Evolutionary conservation across 2,797 vertebrate genomes (phyloP).

Genomic region (Pantherophis vulpinus): DNA sequence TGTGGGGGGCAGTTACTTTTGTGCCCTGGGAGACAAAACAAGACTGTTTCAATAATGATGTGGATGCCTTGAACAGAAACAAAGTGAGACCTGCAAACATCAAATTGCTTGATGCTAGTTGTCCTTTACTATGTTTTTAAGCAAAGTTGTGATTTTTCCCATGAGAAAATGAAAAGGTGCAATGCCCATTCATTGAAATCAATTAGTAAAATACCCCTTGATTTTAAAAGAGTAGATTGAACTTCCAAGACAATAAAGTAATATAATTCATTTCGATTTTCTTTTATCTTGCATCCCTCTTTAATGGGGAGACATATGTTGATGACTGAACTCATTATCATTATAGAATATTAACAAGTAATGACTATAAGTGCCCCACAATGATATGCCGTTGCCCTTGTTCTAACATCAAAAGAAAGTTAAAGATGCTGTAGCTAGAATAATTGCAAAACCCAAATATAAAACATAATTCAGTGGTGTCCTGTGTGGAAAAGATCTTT

Average conservation of each 20-base stretch:
- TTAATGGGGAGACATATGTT: not conserved
- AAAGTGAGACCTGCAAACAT: constrained; percentile 77
- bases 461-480: not conserved
- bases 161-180: constrained; percentile 71
- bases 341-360: constrained; percentile 54
- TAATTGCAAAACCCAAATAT: not conserved
- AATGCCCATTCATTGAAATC: not conserved
- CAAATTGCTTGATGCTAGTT: constrained; percentile 64
- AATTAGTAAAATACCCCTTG: not conserved
- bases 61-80: constrained; percentile 77
- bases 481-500: not conserved
- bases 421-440: not conserved
- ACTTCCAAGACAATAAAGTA: constrained; percentile 47
- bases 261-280: constrained; percentile 26
- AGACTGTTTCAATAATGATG: constrained; percentile 82
- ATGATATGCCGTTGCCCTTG: not conserved
- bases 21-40: constrained; percentile 74
- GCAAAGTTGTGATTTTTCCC: constrained; percentile 82
- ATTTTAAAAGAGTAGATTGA: not conserved
- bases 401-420: not conserved
- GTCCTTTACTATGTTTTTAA: constrained; percentile 69
- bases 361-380: not conserved
- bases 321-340: constrained; percentile 39
- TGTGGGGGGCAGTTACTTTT: constrained; percentile 70
- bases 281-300: constrained; percentile 34